Evolutionary conservation across 2,888 invertebrate species (phyloP), one percentile per base, ranked within the genome.

Genomic region (Phyllotreta cruciferae): DNA sequence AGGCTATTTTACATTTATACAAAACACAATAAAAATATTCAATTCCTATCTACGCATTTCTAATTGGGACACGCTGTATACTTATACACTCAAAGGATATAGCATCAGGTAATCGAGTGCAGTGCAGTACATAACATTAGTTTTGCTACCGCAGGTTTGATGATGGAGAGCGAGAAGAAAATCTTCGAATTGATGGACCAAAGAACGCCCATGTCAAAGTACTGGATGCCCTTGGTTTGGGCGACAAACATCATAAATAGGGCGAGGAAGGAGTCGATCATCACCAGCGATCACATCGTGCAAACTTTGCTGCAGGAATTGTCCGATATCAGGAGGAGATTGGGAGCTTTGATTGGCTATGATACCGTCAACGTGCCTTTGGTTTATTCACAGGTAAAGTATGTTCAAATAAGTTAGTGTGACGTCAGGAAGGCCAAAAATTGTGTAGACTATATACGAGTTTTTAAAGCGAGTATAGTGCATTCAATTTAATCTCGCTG

Each of bases 161-260:
- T 95, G 93, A 86, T 94, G 83, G 93, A 94, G 77, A 93, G 93
- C 71, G 95, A 95, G 81, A 89, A 91, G 81, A 93, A 94, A 80
- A 93, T 95, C 56, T 93, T 95, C 78, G 94, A 95, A 79, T 88
- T 92, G 77, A 89, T 95, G 88, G 92, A 94, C 78, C 89, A 89
- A 9, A 93, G 94, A 79, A 93, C 93, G 72, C 91, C 92, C 3
- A 94, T 94, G 91, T 92, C 93, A 9, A 90, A 90, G 83, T 95
- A 94, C 79, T 95, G 94, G 94, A 92, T 95, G 91, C 95, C 95
- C 0, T 82, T 94, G 56, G 93, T 94, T 10, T 95, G 95, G 95
- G 94, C 94, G 44, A 93, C 94, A 4, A 94, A 94, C 79, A 92
- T 95, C 67, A 93, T 95, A 70, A 93, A 94, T 81, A 85, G 94